Conservation (phyloP, 2,113 vertebrate species). For the Isichthys henryi region DNA sequence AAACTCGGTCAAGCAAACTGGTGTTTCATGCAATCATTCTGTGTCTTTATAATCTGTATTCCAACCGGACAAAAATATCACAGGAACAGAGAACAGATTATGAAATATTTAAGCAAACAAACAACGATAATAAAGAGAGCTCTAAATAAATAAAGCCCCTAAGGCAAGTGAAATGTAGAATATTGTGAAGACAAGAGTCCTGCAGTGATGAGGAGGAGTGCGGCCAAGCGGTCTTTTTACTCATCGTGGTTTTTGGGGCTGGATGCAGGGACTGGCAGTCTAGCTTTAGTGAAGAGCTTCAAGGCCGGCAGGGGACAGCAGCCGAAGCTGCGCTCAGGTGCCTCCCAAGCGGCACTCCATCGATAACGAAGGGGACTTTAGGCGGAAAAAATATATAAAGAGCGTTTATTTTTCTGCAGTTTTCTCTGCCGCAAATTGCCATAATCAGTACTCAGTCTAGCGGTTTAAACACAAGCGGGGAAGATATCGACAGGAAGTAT, state of each 20-base stretch:
- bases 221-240: background rate
- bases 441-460: background rate
- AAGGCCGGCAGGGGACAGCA: background rate
- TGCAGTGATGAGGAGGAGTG: background rate
- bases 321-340: background rate
- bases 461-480: background rate
- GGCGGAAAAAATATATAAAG: background rate
- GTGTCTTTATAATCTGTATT: background rate
- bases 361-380: background rate
- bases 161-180: background rate
- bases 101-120: slow-evolving; percentile 2
- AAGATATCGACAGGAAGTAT: background rate
- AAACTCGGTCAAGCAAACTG: background rate
- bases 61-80: background rate
- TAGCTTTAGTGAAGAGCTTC: background rate
- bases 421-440: background rate
- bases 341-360: background rate
- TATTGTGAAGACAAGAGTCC: background rate
- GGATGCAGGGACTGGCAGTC: background rate
- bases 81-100: background rate
- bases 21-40: background rate
- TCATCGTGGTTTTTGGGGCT: background rate
- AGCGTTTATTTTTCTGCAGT: background rate
- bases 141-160: background rate
- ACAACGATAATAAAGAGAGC: background rate